These are phyloP conservation scores for Limnephilus marmoratus DNA, from an alignment of 2,888 invertebrate genomes.

Conservation along the genomic window DNA sequence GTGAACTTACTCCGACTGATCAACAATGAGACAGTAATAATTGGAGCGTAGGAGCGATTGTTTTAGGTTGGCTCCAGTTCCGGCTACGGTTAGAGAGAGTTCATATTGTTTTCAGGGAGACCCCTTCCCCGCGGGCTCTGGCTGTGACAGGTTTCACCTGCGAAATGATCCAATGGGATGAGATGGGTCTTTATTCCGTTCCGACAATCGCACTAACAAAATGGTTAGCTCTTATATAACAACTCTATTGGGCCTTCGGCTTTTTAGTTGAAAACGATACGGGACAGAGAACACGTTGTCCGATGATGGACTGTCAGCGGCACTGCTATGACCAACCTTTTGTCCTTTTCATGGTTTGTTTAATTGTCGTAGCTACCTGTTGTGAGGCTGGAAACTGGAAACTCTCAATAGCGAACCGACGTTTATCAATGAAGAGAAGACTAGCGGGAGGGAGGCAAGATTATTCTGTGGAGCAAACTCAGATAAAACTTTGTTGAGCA, in stretches of 20 bases:
- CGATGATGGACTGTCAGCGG: slow-evolving; percentile 41
- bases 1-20: background rate
- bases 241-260: slow-evolving; percentile 50
- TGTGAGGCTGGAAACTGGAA: background rate
- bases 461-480: background rate
- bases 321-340: slow-evolving; percentile 22
- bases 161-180: slow-evolving; percentile 59
- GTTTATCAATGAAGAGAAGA: background rate
- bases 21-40: slow-evolving; percentile 32
- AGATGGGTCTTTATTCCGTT: slow-evolving; percentile 48
- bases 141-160: slow-evolving; percentile 47
- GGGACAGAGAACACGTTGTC: slow-evolving; percentile 41
- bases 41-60: slow-evolving; percentile 38
- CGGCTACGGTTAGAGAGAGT: slow-evolving; percentile 5
- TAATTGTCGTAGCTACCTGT: background rate
- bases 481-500: background rate
- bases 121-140: slow-evolving; percentile 2
- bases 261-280: slow-evolving; percentile 40
- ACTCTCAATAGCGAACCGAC: background rate
- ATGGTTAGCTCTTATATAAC: slow-evolving; percentile 54
- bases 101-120: slow-evolving; percentile 7
- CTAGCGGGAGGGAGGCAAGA: background rate
- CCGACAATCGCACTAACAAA: slow-evolving; percentile 44
- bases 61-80: slow-evolving; percentile 2
- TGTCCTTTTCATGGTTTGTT: slow-evolving; percentile 5